Base-by-base conservation (phyloP, 2,888 invertebrate species). In the Xiphydria camelus region DNA sequence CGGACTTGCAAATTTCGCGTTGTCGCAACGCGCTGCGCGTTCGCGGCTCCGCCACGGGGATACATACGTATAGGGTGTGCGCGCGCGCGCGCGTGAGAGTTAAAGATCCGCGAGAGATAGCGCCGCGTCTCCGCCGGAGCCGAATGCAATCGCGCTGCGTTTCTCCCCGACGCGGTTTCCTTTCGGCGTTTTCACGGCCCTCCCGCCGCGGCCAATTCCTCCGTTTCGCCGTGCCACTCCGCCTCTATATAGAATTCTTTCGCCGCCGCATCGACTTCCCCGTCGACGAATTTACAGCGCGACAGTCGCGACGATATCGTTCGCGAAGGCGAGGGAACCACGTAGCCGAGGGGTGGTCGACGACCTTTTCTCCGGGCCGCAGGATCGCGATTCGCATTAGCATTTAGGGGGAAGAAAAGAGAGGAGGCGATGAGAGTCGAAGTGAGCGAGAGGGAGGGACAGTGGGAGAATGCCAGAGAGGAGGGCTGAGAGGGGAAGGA, bases 1-100 rank as follows among this genome's bases (percentile, higher is more conserved):
- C 55, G 53, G 62, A 66, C 66, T 65, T 66, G 64, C 65, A 65
- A 66, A 66, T 66, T 65, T 64, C 53, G 49, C 53, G 53, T 45
- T 44, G 42, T 46, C 42, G 49, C 41, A 47, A 21, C 46, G 38
- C 42, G 14, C 47, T 43, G 37, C 39, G 37, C 41, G 46, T 46
- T 41, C 38, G 51, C 40, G 33, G 37, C 36, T 45, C 48, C 37
- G 48, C 45, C 51, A 36, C 41, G 41, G 37, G 49, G 45, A 46
- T 47, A 53, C 45, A 46, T 49, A 52, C n/a, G n/a, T n/a, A n/a
- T n/a, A n/a, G n/a, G n/a, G n/a, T n/a, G n/a, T n/a, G n/a, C n/a
- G n/a, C n/a, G n/a, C n/a, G n/a, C n/a, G n/a, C n/a, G n/a, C n/a
- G n/a, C n/a, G n/a, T n/a, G n/a, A n/a, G n/a, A n/a, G n/a, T n/a